Percentiles rank a stretch among this genome's conserved stretches.
Conservation (phyloP, 1,140 invertebrate species). For the Drosophila sproati region DNA sequence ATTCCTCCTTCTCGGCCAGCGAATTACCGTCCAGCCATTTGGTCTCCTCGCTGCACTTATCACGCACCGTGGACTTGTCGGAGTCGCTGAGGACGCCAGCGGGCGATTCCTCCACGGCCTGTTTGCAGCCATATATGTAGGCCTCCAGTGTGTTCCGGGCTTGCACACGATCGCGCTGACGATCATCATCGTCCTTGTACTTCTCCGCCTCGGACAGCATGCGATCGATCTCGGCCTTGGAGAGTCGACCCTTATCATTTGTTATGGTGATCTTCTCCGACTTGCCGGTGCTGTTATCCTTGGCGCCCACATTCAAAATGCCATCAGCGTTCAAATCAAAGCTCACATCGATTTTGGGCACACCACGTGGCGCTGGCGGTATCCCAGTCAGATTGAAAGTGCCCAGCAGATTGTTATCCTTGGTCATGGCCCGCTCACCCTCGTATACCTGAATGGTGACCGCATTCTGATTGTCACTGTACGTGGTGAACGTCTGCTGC, state of each 20-base stretch:
- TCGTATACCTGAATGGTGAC: slow-evolving; percentile 91
- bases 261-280: slow-evolving; percentile 93
- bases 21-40: slow-evolving; percentile 87
- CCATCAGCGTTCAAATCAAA: slow-evolving; percentile 93
- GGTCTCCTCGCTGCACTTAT: slow-evolving; percentile 86
- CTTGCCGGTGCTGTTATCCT: slow-evolving; percentile 91
- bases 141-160: slow-evolving; percentile 93
- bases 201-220: slow-evolving; percentile 94
- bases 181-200: slow-evolving; percentile 89
- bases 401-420: slow-evolving; percentile 92
- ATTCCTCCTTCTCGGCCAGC: slow-evolving; percentile 91
- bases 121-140: slow-evolving; percentile 93
- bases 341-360: slow-evolving; percentile 88
- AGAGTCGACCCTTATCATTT: slow-evolving; percentile 96
- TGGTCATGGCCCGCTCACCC: slow-evolving; percentile 91
- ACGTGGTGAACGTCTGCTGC: slow-evolving; percentile 88
- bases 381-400: slow-evolving; percentile 91
- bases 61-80: slow-evolving; percentile 87
- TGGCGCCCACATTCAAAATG: slow-evolving; percentile 92
- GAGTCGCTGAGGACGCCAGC: slow-evolving; percentile 87
- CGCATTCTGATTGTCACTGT: slow-evolving; percentile 89
- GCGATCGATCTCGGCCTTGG: slow-evolving; percentile 95
- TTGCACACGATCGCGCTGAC: slow-evolving; percentile 88
- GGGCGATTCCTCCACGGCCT: slow-evolving; percentile 89
- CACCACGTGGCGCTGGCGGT: slow-evolving; percentile 88